Evolutionary conservation across 2,888 invertebrate species (phyloP).

Genomic region (Trachelus stipa): DNA sequence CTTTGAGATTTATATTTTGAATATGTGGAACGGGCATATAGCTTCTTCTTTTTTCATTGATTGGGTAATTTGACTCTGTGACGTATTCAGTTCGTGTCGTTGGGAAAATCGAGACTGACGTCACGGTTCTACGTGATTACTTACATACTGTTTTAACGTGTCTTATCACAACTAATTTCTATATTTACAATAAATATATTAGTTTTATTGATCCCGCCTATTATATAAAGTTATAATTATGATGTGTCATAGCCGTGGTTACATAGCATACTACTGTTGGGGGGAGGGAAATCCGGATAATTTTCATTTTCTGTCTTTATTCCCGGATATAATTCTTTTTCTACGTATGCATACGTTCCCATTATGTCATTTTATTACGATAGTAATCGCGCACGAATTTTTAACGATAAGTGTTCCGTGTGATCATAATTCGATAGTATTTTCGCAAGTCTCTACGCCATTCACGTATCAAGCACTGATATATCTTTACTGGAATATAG

Average conservation of each 20-base stretch:
- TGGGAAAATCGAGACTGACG: background rate
- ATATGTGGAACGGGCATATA: no score
- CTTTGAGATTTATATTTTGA: no score
- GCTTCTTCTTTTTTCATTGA: background rate
- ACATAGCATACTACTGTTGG: conserved; percentile 27
- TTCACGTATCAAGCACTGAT: background rate
- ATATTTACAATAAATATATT: conserved; percentile 30
- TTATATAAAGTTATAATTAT: conserved; percentile 60
- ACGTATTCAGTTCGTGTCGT: background rate
- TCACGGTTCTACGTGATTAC: background rate
- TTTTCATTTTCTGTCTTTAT: background rate
- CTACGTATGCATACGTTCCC: background rate
- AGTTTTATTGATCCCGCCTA: conserved; percentile 62
- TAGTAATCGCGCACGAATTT: background rate
- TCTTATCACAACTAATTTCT: conserved; percentile 10
- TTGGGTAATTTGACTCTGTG: background rate
- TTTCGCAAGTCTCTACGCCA: background rate
- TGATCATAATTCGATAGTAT: background rate
- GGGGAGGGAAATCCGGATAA: background rate
- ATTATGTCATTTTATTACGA: background rate
- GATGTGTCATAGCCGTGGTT: conserved; percentile 59
- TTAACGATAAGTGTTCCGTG: background rate
- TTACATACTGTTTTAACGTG: background rate
- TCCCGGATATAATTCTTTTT: background rate
- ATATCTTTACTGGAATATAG: no score